phyloP scores from a whole-genome alignment of 1,140 invertebrate genomes.

The Physella acuta region DNA sequence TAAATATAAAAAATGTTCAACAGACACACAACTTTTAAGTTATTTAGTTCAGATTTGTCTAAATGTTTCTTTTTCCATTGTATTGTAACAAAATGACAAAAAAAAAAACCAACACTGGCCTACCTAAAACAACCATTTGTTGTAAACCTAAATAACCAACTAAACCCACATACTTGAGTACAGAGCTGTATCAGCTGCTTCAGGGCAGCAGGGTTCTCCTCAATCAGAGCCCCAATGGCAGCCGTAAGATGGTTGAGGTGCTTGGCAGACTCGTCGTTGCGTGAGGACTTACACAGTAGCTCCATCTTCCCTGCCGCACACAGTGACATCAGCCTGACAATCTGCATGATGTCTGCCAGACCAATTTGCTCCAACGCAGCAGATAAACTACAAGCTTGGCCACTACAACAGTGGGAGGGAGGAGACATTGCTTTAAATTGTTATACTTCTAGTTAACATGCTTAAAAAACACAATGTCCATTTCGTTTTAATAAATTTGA shows the following conservation, averaged over 20 bases:
- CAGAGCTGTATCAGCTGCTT: conserved; percentile 67
- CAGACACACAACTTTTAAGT: no score
- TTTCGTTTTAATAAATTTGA: no score
- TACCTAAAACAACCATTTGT: no score
- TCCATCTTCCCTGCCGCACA: conserved; percentile 65
- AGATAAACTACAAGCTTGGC: conserved; percentile 62
- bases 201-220: conserved; percentile 64
- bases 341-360: conserved; percentile 66
- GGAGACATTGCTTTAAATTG: no score
- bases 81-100: no score
- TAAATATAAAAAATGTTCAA: no score
- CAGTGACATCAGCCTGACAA: conserved; percentile 69
- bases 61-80: no score
- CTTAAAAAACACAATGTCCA: no score
- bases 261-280: conserved; percentile 43
- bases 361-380: conserved; percentile 66
- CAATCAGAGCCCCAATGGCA: conserved; percentile 65
- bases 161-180: conserved; percentile 65
- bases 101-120: no score
- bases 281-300: neutral
- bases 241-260: conserved; percentile 64
- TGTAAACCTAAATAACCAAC: no score
- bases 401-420: conserved; percentile 58
- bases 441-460: no score
- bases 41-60: no score